Base-by-base conservation (phyloP, 2,113 vertebrate species). In the Caracal caracal region DNA sequence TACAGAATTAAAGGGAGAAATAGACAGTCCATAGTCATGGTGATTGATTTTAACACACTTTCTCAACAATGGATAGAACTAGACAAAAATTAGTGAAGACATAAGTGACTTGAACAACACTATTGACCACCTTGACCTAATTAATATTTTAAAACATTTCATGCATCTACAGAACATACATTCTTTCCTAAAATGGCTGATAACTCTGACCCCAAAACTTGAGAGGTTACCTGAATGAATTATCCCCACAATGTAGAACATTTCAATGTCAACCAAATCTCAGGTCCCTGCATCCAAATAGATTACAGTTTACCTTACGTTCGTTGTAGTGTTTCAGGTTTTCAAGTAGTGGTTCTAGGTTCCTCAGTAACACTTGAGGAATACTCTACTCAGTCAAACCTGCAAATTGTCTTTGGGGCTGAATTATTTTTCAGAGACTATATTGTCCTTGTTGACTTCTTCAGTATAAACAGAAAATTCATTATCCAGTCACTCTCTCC, bases 281-380 rank as follows among this genome's bases (percentile, higher is more conserved):
- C 3, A 22, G n/a, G 6, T 82, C 20, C 33, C 78, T 40, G 11
- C 16, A 88, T 88, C 71, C 83, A 93, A 83, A 78, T 79, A 30
- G 22, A n/a, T 71, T 61, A 35, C 6, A 66, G 4, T n/a, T 65
- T 43, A 40, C 20, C 28, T 80, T 85, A 59, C 7, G 24, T 88
- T 86, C 47, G 24, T 79, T 61, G 5, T 12, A 30, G 0, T 30
- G 35, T 28, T 65, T 75, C 22, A 93, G 51, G n/a, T n/a, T 92
- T 43, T 94, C 65, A 73, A 35, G 70, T 71, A 59, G 16, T n/a
- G 11, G 37, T 37, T 51, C 76, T 66, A 73, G 70, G 1, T 84
- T 90, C 47, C 76, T 90, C 87, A 49, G 65, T 75, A 92, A 70
- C 4, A 35, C 20, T 96, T 78, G 73, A 79, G 40, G 81, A 97